A percentile compares a stretch with the other conserved stretches of the same genome.
Evolutionary conservation across 2,113 vertebrate species (phyloP).

Genomic region (Trogon surrucura): DNA sequence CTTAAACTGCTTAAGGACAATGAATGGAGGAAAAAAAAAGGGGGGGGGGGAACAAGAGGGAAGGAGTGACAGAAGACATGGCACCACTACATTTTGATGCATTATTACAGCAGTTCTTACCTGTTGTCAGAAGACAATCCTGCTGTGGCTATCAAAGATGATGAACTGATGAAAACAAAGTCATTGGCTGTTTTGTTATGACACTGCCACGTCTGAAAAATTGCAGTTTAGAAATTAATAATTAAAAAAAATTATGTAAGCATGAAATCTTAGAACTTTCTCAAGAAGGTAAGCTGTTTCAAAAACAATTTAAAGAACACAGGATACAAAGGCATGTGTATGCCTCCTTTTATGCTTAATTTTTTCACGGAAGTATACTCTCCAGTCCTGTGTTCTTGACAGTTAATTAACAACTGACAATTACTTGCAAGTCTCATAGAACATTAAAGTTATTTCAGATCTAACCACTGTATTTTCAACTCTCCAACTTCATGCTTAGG

Average conservation of each 20-base stretch:
- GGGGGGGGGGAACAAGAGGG: fast-evolving
- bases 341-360: not conserved
- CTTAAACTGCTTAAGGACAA: not conserved
- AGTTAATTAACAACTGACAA: not conserved
- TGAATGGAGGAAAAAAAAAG: not conserved
- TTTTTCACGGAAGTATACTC: not conserved
- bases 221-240: not conserved
- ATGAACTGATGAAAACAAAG: slow-evolving; percentile 96
- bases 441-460: not conserved
- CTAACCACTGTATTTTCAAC: not conserved
- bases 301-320: not conserved
- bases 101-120: slow-evolving; percentile 70
- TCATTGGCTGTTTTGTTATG: slow-evolving; percentile 98
- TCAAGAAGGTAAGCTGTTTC: not conserved
- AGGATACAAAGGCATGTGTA: not conserved
- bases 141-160: slow-evolving; percentile 94
- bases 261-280: not conserved
- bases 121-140: slow-evolving; percentile 95
- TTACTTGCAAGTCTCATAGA: not conserved
- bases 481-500: not conserved
- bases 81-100: not conserved
- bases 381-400: fast-evolving
- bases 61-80: not conserved
- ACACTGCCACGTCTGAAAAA: slow-evolving; percentile 92
- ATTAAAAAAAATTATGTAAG: not conserved